Evolutionary conservation across 2,113 vertebrate species (phyloP), one percentile per base, ranked within the genome.

Genomic region (Pseudorhombus dupliciocellatus): DNA sequence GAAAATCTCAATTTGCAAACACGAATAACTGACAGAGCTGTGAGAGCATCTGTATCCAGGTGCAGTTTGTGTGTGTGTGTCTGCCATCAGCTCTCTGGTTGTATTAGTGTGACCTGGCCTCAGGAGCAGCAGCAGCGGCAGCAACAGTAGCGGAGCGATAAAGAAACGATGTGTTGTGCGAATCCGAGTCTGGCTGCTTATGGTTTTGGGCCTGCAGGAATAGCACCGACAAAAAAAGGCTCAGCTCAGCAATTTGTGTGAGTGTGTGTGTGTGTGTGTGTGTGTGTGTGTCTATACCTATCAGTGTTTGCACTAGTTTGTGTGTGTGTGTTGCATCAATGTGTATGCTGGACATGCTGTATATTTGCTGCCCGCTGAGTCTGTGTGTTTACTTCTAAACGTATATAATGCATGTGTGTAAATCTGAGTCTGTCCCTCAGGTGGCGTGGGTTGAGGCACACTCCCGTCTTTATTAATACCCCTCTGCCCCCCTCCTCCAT

Each of bases 131-230:
- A 77, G 80, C 80, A 63, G 71, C 63, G 20, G 77, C 80, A 87
- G 86, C 84, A 76, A 79, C 75, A 88, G 82, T 73, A 63, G 66
- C 7, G 50, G 54, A 59, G 83, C 60, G 90, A 92, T 92, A 90
- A 92, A 88, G 81, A 91, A 91, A 87, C 84, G 88, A 90, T 90
- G 87, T 79, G 84, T 88, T 85, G 88, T 79, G 88, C 70, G 79
- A 90, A 90, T 91, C 87, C 24, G 66, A 84, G 68, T 77, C 78
- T 64, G 52, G 66, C 80, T 86, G 83, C 86, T 88, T 91, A 84
- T 74, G 79, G 84, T 87, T 90, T 83, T 80, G 86, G 84, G 76
- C 87, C 87, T 86, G 80, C 81, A 81, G 88, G 75, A 89, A 90
- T 88, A 87, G 90, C 84, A 68, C 78, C n/a, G 70, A 59, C 58